These are phyloP conservation scores for Calvadosia cruxmelitensis DNA, from an alignment of 30 jellyfish, hydroid and myxozoan species.

Conservation along the genomic window DNA sequence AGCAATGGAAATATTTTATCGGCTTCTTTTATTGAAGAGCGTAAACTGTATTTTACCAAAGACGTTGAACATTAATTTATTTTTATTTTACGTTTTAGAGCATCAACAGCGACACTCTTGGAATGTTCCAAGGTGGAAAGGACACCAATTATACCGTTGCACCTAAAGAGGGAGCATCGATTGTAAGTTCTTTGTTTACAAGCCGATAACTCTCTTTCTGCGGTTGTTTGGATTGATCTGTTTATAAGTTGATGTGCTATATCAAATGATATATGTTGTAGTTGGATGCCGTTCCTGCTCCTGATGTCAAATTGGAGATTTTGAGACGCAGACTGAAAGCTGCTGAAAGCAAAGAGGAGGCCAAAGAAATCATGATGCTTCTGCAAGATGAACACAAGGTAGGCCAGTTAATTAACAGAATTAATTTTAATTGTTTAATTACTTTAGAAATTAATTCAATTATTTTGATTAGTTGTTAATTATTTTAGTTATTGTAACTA, in stretches of 20 bases:
- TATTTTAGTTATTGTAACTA: too few species aligned
- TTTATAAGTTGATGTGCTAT: too few species aligned
- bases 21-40: not conserved
- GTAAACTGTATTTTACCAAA: too few species aligned
- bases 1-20: not conserved
- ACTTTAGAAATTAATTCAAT: too few species aligned
- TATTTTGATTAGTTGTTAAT: too few species aligned
- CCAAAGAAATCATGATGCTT: conserved; percentile 3
- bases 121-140: conserved; percentile 59
- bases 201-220: too few species aligned
- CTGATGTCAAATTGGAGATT: conserved; percentile 65
- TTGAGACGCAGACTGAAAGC: conserved; percentile 29
- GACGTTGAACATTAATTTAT: not conserved
- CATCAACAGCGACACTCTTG: conserved; percentile 34
- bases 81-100: conserved; percentile 20
- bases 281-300: conserved; percentile 95
- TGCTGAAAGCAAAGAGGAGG: conserved; percentile 38
- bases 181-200: too few species aligned
- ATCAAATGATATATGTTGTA: too few species aligned
- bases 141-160: conserved; percentile 10
- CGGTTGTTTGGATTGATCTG: too few species aligned
- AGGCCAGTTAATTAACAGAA: too few species aligned
- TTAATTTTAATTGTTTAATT: too few species aligned
- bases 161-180: conserved; percentile 12
- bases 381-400: conserved; percentile 41